A percentile compares a stretch with the other conserved stretches of the same genome.
These are phyloP conservation scores for Epizoanthus rinbou DNA, from an alignment of 92 coral and sea anemone genomes.

Conservation along the genomic window DNA sequence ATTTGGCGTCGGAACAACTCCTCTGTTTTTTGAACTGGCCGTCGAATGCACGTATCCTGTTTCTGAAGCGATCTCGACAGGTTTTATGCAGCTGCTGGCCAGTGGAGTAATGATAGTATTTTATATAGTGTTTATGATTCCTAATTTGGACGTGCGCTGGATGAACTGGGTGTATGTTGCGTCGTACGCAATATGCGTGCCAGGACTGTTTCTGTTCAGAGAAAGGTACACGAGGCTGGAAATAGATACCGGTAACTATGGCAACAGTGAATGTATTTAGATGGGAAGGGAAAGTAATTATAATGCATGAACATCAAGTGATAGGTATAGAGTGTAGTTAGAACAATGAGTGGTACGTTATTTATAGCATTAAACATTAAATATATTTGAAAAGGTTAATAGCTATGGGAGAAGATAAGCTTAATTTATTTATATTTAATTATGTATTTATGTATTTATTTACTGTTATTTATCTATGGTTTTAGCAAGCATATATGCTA, in stretches of 20 bases:
- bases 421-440: no score
- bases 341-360: no score
- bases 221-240: constrained; percentile 55
- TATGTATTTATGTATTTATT: no score
- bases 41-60: constrained; percentile 68
- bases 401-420: no score
- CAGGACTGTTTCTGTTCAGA: constrained; percentile 56
- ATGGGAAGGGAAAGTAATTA: background rate
- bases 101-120: constrained; percentile 33
- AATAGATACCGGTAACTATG: constrained; percentile 23
- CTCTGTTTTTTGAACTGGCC: constrained; percentile 64
- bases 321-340: no score
- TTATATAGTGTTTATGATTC: constrained; percentile 59
- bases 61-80: constrained; percentile 56
- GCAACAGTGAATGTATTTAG: background rate
- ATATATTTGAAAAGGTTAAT: no score
- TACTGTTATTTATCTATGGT: no score
- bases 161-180: constrained; percentile 68
- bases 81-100: constrained; percentile 26
- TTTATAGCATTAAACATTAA: no score
- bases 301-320: no score
- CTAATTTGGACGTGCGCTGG: constrained; percentile 53
- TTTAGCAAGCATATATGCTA: no score
- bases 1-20: constrained; percentile 53
- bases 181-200: constrained; percentile 36